phyloP scores from a whole-genome alignment of 2,113 vertebrate genomes.

The Globicephala melas region DNA sequence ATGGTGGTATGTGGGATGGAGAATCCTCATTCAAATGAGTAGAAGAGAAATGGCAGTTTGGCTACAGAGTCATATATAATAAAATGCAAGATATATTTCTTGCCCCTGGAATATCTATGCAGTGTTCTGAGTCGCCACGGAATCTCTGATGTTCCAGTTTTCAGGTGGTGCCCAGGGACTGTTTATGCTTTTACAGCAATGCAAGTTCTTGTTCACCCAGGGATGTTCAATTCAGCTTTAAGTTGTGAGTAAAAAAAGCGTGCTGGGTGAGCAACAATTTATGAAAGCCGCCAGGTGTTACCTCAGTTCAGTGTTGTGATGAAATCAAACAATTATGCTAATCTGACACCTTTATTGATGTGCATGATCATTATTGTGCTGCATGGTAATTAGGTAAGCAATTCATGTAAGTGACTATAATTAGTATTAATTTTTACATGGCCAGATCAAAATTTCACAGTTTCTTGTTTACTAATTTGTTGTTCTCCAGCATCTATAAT shows the following conservation, averaged over 20 bases:
- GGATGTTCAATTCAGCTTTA: background rate
- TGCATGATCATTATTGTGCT: background rate
- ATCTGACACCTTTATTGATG: background rate
- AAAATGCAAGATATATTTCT: background rate
- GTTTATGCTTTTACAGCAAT: background rate
- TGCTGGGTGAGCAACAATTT: background rate
- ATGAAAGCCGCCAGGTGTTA: background rate
- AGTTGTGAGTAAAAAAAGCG: background rate
- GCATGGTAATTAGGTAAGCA: background rate
- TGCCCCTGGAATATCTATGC: background rate
- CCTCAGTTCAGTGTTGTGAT: background rate
- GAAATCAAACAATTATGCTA: background rate
- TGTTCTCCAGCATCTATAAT: background rate
- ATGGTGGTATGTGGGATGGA: background rate
- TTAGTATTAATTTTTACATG: slow-evolving; percentile 20
- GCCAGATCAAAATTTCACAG: background rate
- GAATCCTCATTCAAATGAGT: background rate
- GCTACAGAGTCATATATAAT: background rate
- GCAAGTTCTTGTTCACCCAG: background rate
- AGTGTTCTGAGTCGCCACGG: background rate
- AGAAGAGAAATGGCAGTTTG: background rate
- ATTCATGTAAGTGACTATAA: background rate
- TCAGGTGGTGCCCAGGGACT: background rate
- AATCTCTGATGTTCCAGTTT: background rate
- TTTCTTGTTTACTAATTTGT: background rate